phyloP scores from a whole-genome alignment of 2,888 invertebrate species.

The Pharmacophagus antenor region DNA sequence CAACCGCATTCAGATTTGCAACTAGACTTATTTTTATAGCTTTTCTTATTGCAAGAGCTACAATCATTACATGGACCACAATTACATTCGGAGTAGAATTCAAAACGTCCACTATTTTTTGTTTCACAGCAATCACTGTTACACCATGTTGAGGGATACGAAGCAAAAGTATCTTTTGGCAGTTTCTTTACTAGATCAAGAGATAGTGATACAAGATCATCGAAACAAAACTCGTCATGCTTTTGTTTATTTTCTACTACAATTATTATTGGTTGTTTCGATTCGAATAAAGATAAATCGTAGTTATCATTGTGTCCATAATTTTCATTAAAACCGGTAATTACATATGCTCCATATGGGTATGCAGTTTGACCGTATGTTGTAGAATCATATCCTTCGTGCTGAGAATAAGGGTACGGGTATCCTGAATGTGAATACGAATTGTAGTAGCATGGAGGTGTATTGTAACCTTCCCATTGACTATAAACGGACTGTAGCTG shows the following conservation, averaged over 20 bases:
- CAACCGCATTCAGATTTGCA: slow-evolving; percentile 28
- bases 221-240: slow-evolving; percentile 15
- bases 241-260: slow-evolving; percentile 28
- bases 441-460: slow-evolving; percentile 18
- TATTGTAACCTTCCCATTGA: slow-evolving; percentile 26
- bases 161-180: slow-evolving; percentile 6
- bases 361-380: slow-evolving; percentile 20
- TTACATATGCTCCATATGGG: slow-evolving; percentile 20
- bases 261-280: slow-evolving; percentile 25
- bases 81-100: slow-evolving; percentile 24
- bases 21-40: slow-evolving; percentile 14
- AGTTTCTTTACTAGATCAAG: slow-evolving; percentile 10
- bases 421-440: slow-evolving; percentile 21
- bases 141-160: slow-evolving; percentile 15
- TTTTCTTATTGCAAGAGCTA: slow-evolving; percentile 21
- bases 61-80: slow-evolving; percentile 6
- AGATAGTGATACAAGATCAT: slow-evolving; percentile 25
- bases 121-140: slow-evolving; percentile 20
- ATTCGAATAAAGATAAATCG: slow-evolving; percentile 1
- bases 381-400: slow-evolving; percentile 23
- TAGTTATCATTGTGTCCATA: slow-evolving; percentile 7
- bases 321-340: slow-evolving; percentile 21
- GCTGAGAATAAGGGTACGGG: slow-evolving; percentile 20
- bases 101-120: slow-evolving; percentile 13
- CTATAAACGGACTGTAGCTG: slow-evolving; percentile 14